Percentiles rank a stretch among this genome's conserved stretches.
Conservation (phyloP, 1,140 invertebrate species). For the Nixonia krombeini region DNA sequence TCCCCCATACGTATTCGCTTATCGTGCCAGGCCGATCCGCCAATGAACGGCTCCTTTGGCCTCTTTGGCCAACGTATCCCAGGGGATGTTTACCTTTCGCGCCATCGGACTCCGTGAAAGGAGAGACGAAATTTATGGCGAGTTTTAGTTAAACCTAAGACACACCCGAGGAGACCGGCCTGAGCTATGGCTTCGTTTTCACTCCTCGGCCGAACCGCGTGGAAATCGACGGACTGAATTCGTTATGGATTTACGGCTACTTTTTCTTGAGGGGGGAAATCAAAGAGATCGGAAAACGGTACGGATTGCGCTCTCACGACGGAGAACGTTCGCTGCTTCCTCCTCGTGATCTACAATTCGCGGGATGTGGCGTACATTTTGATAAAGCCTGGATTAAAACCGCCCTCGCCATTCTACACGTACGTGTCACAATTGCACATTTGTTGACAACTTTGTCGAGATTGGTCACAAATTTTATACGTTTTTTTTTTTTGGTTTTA, state of each 20-base stretch:
- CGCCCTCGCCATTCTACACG: too few species aligned
- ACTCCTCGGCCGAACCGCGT: not conserved
- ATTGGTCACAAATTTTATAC: too few species aligned
- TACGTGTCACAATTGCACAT: too few species aligned
- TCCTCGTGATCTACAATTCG: too few species aligned
- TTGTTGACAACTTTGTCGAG: too few species aligned
- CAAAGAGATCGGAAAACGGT: too few species aligned
- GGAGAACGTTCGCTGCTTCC: too few species aligned
- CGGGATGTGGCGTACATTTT: too few species aligned
- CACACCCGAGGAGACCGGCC: not conserved
- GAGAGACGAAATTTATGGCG: conserved; percentile 10
- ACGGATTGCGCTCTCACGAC: too few species aligned
- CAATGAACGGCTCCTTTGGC: conserved; percentile 9
- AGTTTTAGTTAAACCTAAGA: conserved; percentile 12
- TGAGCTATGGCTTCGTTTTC: conserved; percentile 2
- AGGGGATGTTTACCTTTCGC: conserved; percentile 20
- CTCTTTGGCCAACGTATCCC: conserved; percentile 7
- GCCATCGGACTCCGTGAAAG: conserved; percentile 7
- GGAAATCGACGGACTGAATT: conserved; percentile 2
- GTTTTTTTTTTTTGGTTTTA: too few species aligned
- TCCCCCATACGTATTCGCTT: conserved; percentile 13
- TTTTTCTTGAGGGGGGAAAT: not conserved
- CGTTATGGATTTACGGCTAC: not conserved
- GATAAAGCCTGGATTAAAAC: too few species aligned
- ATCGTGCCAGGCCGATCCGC: conserved; percentile 12